Evolutionary conservation across 2,113 vertebrate genomes (phyloP), one percentile per base, ranked within the genome.

Genomic region (Saguinus imperator): DNA sequence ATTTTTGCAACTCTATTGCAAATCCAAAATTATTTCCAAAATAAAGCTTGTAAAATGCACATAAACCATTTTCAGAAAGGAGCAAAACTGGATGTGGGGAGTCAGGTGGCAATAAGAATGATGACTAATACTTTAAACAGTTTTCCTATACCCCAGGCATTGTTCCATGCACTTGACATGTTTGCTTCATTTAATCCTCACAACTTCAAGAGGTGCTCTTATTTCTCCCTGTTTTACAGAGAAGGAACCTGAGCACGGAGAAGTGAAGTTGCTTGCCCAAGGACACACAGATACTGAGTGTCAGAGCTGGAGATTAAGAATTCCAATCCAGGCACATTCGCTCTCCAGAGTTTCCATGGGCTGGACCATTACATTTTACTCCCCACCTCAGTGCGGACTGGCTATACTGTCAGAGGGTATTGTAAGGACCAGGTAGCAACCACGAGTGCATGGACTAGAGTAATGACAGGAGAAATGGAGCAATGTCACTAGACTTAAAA

Each of bases 1-100:
- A 45, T 66, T 27, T 77, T 76, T 64, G 40, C 20, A 50, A 82
- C 6, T 68, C 45, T 91, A 87, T 45, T 50, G n/a, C 70, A 89
- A 91, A 84, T 70, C 32, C 61, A 37, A 83, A 92, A 43, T 43
- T 81, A 83, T 79, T 94, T 89, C 64, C 64, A 61, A 81, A 95
- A 81, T 55, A 72, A 91, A 25, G 16, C 57, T 48, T 81, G 57
- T 73, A 77, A 72, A 50, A 50, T n/a, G 21, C 23, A 40, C 5
- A 11, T 17, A 64, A n/a, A 40, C 61, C 35, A 48, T 80, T 77
- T 55, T 82, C 66, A 97, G 73, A 83, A 76, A 91, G n/a, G 5
- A 93, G 48, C 25, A 40, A 70, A 92, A 93, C 0, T 43, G 37
- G 14, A 94, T 35, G 12, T 23, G 32, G 11, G 10, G 29, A 89